A percentile compares a stretch with the other conserved stretches of the same genome.
phyloP scores from a whole-genome alignment of 2,797 vertebrate genomes.

The Delichon dasypus region DNA sequence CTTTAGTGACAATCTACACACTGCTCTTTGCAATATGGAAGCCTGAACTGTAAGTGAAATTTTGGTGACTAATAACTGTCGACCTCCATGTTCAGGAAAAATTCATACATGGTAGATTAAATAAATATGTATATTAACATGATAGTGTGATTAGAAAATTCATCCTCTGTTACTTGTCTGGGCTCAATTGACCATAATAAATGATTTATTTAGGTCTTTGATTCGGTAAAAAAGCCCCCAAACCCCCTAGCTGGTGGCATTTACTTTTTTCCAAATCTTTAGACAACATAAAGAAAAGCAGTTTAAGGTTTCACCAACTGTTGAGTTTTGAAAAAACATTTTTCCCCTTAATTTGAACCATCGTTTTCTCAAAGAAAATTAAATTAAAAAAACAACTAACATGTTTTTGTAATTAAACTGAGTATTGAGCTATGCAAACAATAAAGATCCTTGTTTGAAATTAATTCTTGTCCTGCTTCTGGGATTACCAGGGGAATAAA shows the following conservation, averaged over 20 bases:
- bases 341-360: constrained; percentile 74
- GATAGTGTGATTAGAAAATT: neutral
- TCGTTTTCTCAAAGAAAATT: constrained; percentile 74
- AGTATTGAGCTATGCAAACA: constrained; percentile 72
- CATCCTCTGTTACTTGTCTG: neutral
- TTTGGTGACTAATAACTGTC: neutral
- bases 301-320: constrained; percentile 39
- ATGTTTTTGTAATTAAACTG: constrained; percentile 76
- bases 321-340: constrained; percentile 60
- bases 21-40: neutral
- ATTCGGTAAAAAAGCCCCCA: neutral
- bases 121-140: neutral
- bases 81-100: neutral
- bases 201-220: neutral
- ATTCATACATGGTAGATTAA: neutral
- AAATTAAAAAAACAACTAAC: constrained; percentile 63
- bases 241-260: neutral
- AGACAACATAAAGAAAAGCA: constrained; percentile 28
- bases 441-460: constrained; percentile 76
- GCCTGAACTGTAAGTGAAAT: neutral
- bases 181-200: neutral
- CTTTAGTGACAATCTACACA: neutral
- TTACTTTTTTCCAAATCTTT: neutral
- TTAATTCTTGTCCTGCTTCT: constrained; percentile 69
- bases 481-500: constrained; percentile 71